These are phyloP conservation scores for Lamproptera curius DNA, from an alignment of 2,888 invertebrate species.

Conservation along the genomic window DNA sequence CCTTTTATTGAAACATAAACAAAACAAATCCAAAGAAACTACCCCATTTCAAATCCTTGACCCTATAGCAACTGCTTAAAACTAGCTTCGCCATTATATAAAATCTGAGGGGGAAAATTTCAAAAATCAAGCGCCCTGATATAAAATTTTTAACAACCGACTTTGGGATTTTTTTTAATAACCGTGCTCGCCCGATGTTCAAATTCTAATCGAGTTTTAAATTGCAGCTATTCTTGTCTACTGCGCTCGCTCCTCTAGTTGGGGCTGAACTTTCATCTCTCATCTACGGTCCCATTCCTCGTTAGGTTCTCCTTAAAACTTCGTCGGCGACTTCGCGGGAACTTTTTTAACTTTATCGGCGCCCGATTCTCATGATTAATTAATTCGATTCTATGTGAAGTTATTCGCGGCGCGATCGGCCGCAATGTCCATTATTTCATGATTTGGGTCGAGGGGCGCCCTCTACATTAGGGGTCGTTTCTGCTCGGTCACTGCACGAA, in stretches of 20 bases:
- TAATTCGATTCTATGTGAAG: conserved; percentile 72
- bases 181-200: conserved; percentile 60
- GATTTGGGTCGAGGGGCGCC: conserved; percentile 60
- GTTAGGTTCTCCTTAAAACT: conserved; percentile 75
- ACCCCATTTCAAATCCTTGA: no score
- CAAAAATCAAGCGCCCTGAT: not conserved
- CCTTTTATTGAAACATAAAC: no score
- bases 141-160: conserved; percentile 13
- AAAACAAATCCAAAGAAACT: no score
- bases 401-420: conserved; percentile 59
- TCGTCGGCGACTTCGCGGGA: conserved; percentile 50
- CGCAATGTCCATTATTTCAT: conserved; percentile 63
- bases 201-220: conserved; percentile 77
- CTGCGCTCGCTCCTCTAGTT: conserved; percentile 45
- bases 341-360: conserved; percentile 68
- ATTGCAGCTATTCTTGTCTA: conserved; percentile 75
- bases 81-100: not conserved
- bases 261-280: conserved; percentile 65
- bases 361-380: conserved; percentile 71
- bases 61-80: no score
- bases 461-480: conserved; percentile 47
- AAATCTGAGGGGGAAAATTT: not conserved
- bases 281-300: conserved; percentile 63
- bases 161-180: conserved; percentile 53
- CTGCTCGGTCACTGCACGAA: conserved; percentile 65